Conservation (phyloP, 2,888 invertebrate species). For the Cerceris rybyensis region DNA sequence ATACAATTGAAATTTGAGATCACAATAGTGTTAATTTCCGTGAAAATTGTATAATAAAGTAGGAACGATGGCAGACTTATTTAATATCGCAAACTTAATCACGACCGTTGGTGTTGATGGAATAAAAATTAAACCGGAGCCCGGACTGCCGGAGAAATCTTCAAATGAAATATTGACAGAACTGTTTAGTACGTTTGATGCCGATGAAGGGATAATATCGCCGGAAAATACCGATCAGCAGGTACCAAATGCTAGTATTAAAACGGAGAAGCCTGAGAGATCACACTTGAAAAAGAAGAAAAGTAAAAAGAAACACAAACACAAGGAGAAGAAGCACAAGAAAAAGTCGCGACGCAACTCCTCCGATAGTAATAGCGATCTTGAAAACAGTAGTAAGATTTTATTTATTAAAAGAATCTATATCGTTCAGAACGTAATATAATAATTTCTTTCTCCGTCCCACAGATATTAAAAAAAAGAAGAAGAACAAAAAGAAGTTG, state of each 20-base stretch:
- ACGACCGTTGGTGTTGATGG: slow-evolving; percentile 79
- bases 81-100: slow-evolving; percentile 79
- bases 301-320: slow-evolving; percentile 80
- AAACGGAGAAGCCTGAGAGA: slow-evolving; percentile 61
- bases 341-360: slow-evolving; percentile 81
- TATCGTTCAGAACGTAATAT: background rate
- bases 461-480: slow-evolving; percentile 73
- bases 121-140: slow-evolving; percentile 79
- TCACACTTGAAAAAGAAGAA: slow-evolving; percentile 67
- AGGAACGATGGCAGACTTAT: slow-evolving; percentile 75
- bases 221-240: slow-evolving; percentile 59
- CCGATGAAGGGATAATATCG: slow-evolving; percentile 79
- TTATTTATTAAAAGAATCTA: background rate
- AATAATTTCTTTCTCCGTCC: background rate
- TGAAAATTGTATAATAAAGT: background rate
- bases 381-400: slow-evolving; percentile 71
- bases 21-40: too few relatives aligned
- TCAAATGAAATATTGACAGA: slow-evolving; percentile 92
- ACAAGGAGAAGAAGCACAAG: slow-evolving; percentile 84
- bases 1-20: too few relatives aligned
- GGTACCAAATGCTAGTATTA: slow-evolving; percentile 59
- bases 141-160: slow-evolving; percentile 84
- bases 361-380: slow-evolving; percentile 74
- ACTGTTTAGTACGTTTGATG: slow-evolving; percentile 88
- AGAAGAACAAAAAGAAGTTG: slow-evolving; percentile 78